Evolutionary conservation across 1,140 invertebrate species (phyloP), one percentile per base, ranked within the genome.

Genomic region (roundworm (Caenorhabditis elegans)): DNA sequence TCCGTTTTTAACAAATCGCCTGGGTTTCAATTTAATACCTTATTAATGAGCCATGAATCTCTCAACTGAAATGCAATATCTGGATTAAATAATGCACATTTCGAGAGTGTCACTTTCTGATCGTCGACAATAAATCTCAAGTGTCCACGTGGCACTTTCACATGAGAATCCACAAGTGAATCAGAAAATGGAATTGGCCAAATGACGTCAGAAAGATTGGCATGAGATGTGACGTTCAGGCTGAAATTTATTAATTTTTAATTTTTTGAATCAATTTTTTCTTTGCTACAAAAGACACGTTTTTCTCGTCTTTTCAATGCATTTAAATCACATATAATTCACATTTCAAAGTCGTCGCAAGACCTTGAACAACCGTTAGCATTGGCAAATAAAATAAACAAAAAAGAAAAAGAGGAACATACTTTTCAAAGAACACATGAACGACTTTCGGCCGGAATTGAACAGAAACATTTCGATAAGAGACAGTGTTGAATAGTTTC

Each of bases 391-490:
- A 17, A 15, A n/a, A 60, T 8, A 43, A 15, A 4, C 31, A 1
- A 1, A 78, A 26, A 49, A n/a, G 1, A 48, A 26, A 26, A 75
- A 75, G n/a, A n/a, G n/a, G n/a, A 49, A 75, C 79, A 36, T 13
- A 82, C 81, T 49, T 43, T 51, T 82, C 81, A 47, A 78, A 39
- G n/a, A 78, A 36, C 11, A 83, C 53, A 47, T 78, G 53, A 13
- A 83, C 46, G 19, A 48, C 53, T 19, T 78, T 53, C 22, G 39
- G 76, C 11, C 80, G 76, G 39, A 83, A 83, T 17, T 79, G 53
- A 31, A 83, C 55, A 6, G 82, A 83, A 15, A 83, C 43, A 43
- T 83, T 83, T 22, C 80, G 65, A 47, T 82, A 82, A 0, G 48
- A 75, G 3, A 82, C 75, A 13, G 70, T 76, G n/a, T 82, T 75